phyloP scores from a whole-genome alignment of 2,113 vertebrate genomes.

The Camarhynchus parvulus region DNA sequence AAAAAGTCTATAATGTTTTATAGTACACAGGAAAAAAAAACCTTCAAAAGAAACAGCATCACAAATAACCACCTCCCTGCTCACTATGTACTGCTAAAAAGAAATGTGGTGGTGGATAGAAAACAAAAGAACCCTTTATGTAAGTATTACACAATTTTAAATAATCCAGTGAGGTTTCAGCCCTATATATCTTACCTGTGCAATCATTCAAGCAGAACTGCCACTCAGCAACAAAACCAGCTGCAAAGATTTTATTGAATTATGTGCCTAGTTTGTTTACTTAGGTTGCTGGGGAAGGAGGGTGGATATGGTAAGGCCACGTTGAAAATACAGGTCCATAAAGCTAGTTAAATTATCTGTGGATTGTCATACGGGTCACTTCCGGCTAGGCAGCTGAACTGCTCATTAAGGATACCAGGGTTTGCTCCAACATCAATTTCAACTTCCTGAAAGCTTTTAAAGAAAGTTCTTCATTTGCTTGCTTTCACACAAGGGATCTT shows the following conservation, averaged over 20 bases:
- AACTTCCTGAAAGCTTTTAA: not conserved
- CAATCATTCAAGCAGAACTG: not conserved
- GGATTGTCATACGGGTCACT: not conserved
- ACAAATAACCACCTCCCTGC: not conserved
- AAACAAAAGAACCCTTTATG: not conserved
- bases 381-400: slow-evolving; percentile 22
- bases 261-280: not conserved
- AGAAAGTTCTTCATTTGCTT: not conserved
- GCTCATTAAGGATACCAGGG: slow-evolving; percentile 39
- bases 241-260: not conserved
- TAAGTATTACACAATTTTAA: not conserved
- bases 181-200: not conserved
- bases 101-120: not conserved
- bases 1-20: not conserved
- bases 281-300: not conserved
- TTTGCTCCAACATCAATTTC: not conserved
- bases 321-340: not conserved
- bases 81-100: not conserved
- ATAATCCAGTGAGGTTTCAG: not conserved
- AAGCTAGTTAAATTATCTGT: slow-evolving; percentile 29
- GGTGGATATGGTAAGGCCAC: not conserved
- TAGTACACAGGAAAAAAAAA: not conserved
- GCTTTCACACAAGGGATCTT: not conserved
- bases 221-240: not conserved
- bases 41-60: not conserved